Percentiles rank a stretch among this genome's conserved stretches.
Evolutionary conservation across 2,113 vertebrate species (phyloP).

Genomic region (Eidolon helvum): DNA sequence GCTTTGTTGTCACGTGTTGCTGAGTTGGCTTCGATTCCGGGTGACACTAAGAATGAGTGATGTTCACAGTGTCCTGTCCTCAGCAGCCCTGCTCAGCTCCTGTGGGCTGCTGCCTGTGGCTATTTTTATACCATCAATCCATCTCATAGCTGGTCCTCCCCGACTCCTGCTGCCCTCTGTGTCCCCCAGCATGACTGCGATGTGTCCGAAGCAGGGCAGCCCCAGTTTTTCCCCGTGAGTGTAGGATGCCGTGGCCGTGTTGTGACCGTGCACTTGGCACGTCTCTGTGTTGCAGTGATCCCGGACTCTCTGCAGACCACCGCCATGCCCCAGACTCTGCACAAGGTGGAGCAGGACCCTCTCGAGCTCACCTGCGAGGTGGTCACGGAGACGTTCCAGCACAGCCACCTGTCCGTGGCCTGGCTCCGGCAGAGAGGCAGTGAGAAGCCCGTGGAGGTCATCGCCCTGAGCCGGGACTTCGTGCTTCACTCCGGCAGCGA

Average conservation of each 20-base stretch:
- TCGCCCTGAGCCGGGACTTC: constrained; percentile 93
- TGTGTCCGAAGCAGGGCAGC: not conserved
- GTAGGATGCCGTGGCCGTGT: not conserved
- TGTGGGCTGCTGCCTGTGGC: not conserved
- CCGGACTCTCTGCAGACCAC: constrained; percentile 88
- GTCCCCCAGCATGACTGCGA: not conserved
- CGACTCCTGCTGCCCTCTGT: too few relatives aligned
- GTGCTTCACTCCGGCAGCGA: constrained; percentile 88
- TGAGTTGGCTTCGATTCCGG: not conserved
- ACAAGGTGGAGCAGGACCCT: constrained; percentile 93
- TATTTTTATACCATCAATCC: not conserved
- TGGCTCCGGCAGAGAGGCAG: constrained; percentile 90
- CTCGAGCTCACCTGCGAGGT: constrained; percentile 94
- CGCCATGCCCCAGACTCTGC: constrained; percentile 88
- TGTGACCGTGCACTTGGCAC: accelerated
- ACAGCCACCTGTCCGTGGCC: constrained; percentile 94
- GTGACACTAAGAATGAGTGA: not conserved
- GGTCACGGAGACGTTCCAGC: constrained; percentile 89
- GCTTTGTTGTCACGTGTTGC: not conserved
- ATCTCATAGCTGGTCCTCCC: not conserved
- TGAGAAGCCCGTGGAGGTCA: constrained; percentile 89
- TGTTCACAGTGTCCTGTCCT: not conserved
- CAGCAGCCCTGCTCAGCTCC: not conserved
- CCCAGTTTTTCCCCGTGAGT: accelerated
- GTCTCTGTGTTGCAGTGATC: constrained; percentile 88